Evolutionary conservation across 1,140 invertebrate genomes (phyloP), one percentile per base, ranked within the genome.

Genomic region (Temnothorax nylanderi): DNA sequence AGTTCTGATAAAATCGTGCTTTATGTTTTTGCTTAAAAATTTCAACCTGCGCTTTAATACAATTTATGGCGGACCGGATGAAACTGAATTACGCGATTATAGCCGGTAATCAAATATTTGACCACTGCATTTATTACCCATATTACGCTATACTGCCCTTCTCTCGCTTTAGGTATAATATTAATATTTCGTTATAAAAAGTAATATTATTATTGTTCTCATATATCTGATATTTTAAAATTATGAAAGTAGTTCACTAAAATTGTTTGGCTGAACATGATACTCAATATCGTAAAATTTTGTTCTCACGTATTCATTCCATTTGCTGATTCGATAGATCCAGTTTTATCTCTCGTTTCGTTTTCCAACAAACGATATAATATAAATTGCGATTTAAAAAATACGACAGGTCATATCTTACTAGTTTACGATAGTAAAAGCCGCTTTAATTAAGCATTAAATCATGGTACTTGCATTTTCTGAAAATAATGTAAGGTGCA

Each of bases 31-130:
- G 21, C 18, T 54, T 54, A 34, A 65, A 78, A 85, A 32, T 56
- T 85, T 47, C 21, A 64, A 41, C 2, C 44, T 26, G 32, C 1
- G 10, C n/a, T 77, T 78, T 78, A 44, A 13, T 21, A 4, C 34
- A 51, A 78, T 85, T 85, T 77, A 77, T 78, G 41, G 44, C 10
- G 8, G 60, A 26, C 16, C 5, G 58, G 26, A 54, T 78, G 47
- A 65, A 85, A 85, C 75, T 77, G n/a, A 85, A 65, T 77, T 51
- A 78, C 21, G 6, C 37, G 47, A 85, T 85, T 77, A 78, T 65
- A 78, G 26, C 54, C 41, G 80, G n/a, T 78, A 65, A 78, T 78
- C 58, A 65, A 64, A 85, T 78, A 85, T 78, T 78, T 78, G 71
- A 85, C 54, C 16, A 47, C 26, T 60, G n/a, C 41, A 58, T 75